Percentiles rank a stretch among this genome's conserved stretches.
Evolutionary conservation across 2,888 invertebrate species (phyloP).

Genomic region (Agrilus cyanescens): DNA sequence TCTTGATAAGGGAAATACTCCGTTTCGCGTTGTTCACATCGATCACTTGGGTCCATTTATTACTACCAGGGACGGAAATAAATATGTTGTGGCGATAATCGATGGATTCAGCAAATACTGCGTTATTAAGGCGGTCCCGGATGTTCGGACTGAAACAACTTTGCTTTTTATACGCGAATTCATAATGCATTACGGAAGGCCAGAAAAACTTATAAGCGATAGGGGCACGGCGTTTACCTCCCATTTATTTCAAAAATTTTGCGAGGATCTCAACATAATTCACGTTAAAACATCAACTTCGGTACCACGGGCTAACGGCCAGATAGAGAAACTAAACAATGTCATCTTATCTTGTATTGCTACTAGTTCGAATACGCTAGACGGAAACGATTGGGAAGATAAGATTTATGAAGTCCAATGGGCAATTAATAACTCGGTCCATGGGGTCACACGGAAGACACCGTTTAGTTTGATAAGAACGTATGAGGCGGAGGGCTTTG

Average conservation of each 20-base stretch:
- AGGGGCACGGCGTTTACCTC: conserved; percentile 8
- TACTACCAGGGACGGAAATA: conserved; percentile 22
- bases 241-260: conserved; percentile 5
- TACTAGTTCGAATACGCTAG: conserved; percentile 1
- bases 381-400: conserved; percentile 12
- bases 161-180: conserved; percentile 6
- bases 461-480: conserved; percentile 8
- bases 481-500: no score
- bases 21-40: conserved; percentile 30
- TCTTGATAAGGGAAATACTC: conserved; percentile 26
- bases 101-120: conserved; percentile 22
- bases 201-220: conserved; percentile 9
- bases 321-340: conserved; percentile 8
- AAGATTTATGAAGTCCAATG: conserved; percentile 13
- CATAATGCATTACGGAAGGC: conserved; percentile 7
- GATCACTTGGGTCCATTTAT: conserved; percentile 32
- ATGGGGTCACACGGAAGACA: conserved; percentile 14
- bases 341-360: conserved; percentile 2
- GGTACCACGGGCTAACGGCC: conserved; percentile 10
- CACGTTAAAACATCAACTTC: conserved; percentile 10
- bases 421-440: conserved; percentile 12
- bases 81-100: conserved; percentile 23
- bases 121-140: conserved; percentile 3
- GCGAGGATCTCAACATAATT: conserved; percentile 5
- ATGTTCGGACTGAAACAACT: neutral